phyloP scores from a whole-genome alignment of 2,797 vertebrate species.

The Sus cebifrons region DNA sequence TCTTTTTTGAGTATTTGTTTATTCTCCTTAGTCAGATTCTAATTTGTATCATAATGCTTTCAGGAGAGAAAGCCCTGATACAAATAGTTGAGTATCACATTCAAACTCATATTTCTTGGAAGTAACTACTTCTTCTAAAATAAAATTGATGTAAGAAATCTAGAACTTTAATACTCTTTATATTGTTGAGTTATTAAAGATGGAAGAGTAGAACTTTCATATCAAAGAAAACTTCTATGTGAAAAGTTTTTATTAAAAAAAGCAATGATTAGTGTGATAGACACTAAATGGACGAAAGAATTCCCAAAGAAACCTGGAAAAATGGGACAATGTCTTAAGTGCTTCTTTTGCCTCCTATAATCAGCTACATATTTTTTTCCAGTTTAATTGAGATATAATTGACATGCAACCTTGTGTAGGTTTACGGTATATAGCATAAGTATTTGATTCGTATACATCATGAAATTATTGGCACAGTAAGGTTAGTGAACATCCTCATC shows the following conservation, averaged over 20 bases:
- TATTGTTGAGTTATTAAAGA: conserved; percentile 19
- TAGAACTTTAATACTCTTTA: background rate
- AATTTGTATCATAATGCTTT: background rate
- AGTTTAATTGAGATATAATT: background rate
- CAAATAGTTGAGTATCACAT: background rate
- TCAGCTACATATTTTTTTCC: background rate
- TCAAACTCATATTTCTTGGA: background rate
- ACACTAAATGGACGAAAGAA: background rate
- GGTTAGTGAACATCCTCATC: background rate
- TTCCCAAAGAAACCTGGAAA: background rate
- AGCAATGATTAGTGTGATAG: background rate
- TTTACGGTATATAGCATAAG: background rate
- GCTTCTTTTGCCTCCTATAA: background rate
- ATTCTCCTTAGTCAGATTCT: background rate
- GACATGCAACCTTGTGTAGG: background rate
- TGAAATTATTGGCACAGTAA: background rate
- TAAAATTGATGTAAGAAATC: background rate
- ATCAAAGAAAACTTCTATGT: background rate
- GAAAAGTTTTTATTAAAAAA: conserved; percentile 11
- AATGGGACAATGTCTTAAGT: background rate
- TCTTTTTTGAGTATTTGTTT: background rate
- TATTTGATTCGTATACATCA: background rate
- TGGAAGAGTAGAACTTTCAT: background rate
- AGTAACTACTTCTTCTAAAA: background rate
- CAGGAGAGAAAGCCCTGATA: background rate